Base-by-base conservation (phyloP, 2,797 vertebrate species). In the Leptatherina wallacei region DNA sequence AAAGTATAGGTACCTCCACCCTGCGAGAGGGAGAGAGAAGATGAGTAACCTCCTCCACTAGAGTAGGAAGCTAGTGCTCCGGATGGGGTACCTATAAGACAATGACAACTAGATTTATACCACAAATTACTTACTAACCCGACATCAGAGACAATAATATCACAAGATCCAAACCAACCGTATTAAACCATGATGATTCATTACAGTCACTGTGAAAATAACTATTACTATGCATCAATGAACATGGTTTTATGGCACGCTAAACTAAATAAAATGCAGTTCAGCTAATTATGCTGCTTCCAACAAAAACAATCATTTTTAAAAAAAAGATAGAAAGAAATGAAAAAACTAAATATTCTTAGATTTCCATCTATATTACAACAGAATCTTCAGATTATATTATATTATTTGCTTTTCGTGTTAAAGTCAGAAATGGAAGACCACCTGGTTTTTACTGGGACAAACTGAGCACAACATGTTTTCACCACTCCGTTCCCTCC, bases 11-110 rank as follows among this genome's bases (percentile, higher is more conserved):
- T 94, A 95, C 94, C 94, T 95, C 92, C 91, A 54, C 92, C 89
- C 85, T 94, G 94, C 6, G 93, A 91, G 71, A 94, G 91, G 75
- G 94, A 92, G 56, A 95, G 91, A 81, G 95, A 94, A 67, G 94
- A 93, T 55, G 93, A 93, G 90, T 93, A 95, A 61, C 93, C 93
- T 89, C 93, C 94, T 86, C 93, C 94, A 82, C 94, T 93, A 62
- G 94, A 94, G 88, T 94, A 95, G 81, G 94, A 93, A 60, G 93
- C 89, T 65, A 95, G 87, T 16, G 94, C 94, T 92, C 93, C 94
- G 74, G 93, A 94, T 33, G 95, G 94, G 66, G 94, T 93, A 86
- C 95, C 94, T 95, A 66, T 29, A 80, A 85, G 55, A 89, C 73
- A 90, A 80, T 4, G 32, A 82, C 80, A 88, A 35, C 59, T 64